These are phyloP conservation scores for Drosophila atripex DNA, from an alignment of 2,888 invertebrate genomes.

Conservation along the genomic window DNA sequence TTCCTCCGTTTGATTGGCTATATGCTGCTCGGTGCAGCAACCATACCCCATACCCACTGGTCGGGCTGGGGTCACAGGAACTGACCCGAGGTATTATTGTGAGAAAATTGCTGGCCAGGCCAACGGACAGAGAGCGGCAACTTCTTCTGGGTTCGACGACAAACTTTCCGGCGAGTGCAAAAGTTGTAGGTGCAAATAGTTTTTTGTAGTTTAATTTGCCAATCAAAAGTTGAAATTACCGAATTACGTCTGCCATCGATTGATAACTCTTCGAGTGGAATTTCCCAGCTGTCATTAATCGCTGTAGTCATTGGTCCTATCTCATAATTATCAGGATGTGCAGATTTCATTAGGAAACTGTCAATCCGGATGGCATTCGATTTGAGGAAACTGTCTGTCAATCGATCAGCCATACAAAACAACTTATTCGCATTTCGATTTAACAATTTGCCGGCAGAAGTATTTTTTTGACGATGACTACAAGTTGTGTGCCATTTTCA, in stretches of 20 bases:
- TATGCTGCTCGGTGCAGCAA: conserved; percentile 40
- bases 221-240: conserved; percentile 46
- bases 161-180: conserved; percentile 45
- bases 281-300: conserved; percentile 19
- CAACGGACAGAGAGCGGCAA: not conserved
- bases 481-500: conserved; percentile 35
- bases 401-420: conserved; percentile 42
- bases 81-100: conserved; percentile 57
- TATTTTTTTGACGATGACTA: conserved; percentile 19
- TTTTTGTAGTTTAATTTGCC: conserved; percentile 50
- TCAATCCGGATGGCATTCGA: conserved; percentile 20
- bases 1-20: conserved; percentile 64
- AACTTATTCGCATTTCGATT: conserved; percentile 56
- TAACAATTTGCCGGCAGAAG: conserved; percentile 40
- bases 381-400: conserved; percentile 44
- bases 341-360: conserved; percentile 26
- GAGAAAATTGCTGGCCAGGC: conserved; percentile 58
- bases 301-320: not conserved
- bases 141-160: conserved; percentile 17
- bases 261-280: conserved; percentile 19
- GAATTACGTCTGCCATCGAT: conserved; percentile 25
- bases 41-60: conserved; percentile 30
- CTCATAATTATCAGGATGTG: conserved; percentile 8
- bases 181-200: conserved; percentile 51
- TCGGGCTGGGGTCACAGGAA: conserved; percentile 54